phyloP scores from a whole-genome alignment of 1,140 invertebrate genomes.

The Ridgeia piscesae region DNA sequence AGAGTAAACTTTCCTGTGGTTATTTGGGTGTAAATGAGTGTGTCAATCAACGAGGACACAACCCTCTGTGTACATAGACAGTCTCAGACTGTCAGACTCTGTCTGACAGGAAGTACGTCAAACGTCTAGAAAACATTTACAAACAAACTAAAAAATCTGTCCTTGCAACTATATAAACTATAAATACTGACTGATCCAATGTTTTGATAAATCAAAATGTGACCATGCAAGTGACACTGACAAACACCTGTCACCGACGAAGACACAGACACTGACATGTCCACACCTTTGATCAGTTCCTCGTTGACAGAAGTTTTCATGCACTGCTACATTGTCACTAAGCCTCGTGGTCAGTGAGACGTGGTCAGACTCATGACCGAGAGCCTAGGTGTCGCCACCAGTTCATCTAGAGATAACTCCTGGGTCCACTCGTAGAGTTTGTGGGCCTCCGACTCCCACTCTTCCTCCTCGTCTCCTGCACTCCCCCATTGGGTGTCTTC shows the following conservation, averaged over 20 bases:
- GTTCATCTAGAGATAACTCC: slow-evolving; percentile 48
- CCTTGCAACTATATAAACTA: neutral
- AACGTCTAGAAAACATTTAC: too few species aligned
- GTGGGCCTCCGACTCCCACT: slow-evolving; percentile 46
- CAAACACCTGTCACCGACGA: too few species aligned
- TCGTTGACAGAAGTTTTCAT: neutral
- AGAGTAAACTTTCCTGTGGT: too few species aligned
- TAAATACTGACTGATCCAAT: neutral
- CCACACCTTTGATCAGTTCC: neutral
- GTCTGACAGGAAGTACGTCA: too few species aligned
- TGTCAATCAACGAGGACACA: too few species aligned
- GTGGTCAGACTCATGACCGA: neutral
- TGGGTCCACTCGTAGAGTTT: slow-evolving; percentile 56
- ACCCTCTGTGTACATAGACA: too few species aligned
- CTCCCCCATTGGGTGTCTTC: neutral
- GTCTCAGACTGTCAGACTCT: too few species aligned
- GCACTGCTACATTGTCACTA: neutral
- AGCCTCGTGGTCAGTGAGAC: neutral
- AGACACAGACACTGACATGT: neutral
- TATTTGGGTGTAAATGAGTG: too few species aligned
- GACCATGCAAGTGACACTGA: neutral
- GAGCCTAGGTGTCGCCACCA: slow-evolving; percentile 42
- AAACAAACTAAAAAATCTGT: neutral
- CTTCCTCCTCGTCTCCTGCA: slow-evolving; percentile 32
- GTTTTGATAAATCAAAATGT: neutral